Conservation (phyloP, 1,140 invertebrate genomes). For the Nephila pilipes region DNA sequence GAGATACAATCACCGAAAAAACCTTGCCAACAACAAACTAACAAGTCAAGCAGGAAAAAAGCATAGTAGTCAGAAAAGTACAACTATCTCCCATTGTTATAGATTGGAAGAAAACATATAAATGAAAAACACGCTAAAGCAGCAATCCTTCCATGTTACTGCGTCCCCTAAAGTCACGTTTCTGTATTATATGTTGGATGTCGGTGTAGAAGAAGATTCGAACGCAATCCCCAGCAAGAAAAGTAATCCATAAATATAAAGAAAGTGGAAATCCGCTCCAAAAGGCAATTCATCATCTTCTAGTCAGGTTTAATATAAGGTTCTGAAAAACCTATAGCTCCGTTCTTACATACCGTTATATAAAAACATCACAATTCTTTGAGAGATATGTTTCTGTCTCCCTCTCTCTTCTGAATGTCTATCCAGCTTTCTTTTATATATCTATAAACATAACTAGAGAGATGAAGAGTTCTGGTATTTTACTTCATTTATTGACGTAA, state of each 20-base stretch:
- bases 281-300: constrained; percentile 53
- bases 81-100: neutral
- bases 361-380: constrained; percentile 3
- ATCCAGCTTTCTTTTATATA: neutral
- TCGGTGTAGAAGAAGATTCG: neutral
- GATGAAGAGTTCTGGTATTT: neutral
- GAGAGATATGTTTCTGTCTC: constrained; percentile 15
- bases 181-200: constrained; percentile 23
- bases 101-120: constrained; percentile 14
- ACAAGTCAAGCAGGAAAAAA: neutral
- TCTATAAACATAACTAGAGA: neutral
- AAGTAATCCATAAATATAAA: constrained; percentile 54
- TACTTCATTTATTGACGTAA: neutral
- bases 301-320: constrained; percentile 45
- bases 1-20: too few relatives aligned
- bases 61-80: neutral
- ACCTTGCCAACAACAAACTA: too few relatives aligned
- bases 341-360: neutral
- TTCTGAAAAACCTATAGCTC: neutral
- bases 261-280: constrained; percentile 16
- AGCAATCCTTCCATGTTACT: neutral
- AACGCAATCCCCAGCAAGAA: neutral
- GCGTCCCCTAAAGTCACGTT: constrained; percentile 27
- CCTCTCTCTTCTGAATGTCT: neutral
- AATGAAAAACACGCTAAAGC: constrained; percentile 1